phyloP scores from a whole-genome alignment of 1,140 invertebrate genomes.

The Cotesia typhae region DNA sequence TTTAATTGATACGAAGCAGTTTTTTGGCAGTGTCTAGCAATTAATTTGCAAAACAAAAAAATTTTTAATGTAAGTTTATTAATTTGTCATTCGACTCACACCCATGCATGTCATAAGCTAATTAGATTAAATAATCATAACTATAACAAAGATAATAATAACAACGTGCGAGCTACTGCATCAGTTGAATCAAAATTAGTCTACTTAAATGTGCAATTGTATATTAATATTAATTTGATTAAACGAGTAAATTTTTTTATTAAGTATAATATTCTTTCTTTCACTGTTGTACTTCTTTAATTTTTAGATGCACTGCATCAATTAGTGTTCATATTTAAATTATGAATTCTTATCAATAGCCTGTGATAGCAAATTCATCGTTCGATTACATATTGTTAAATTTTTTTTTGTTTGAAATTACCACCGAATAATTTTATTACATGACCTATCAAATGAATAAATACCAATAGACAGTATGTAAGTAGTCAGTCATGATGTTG shows the following conservation, averaged over 20 bases:
- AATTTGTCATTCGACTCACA: background rate
- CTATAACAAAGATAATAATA: too few species aligned
- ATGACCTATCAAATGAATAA: background rate
- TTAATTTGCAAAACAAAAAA: slow-evolving; percentile 4
- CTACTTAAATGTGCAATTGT: slow-evolving; percentile 20
- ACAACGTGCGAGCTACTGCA: background rate
- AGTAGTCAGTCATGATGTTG: background rate
- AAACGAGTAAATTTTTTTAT: background rate
- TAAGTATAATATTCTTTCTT: background rate
- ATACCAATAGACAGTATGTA: too few species aligned
- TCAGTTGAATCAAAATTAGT: slow-evolving; percentile 10
- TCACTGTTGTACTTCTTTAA: background rate
- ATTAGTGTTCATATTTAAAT: background rate
- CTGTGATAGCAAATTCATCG: too few species aligned
- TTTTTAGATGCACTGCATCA: too few species aligned
- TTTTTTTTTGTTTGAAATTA: too few species aligned
- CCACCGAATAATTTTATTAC: too few species aligned
- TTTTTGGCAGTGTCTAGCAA: slow-evolving; percentile 35
- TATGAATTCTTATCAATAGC: too few species aligned
- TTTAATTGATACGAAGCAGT: slow-evolving; percentile 1
- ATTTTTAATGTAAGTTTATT: too few species aligned
- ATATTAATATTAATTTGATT: background rate
- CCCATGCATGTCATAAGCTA: background rate
- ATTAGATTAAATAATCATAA: too few species aligned
- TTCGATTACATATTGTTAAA: too few species aligned